Evolutionary conservation across 2,797 vertebrate species (phyloP).

Genomic region (Rhinophrynus dorsalis): DNA sequence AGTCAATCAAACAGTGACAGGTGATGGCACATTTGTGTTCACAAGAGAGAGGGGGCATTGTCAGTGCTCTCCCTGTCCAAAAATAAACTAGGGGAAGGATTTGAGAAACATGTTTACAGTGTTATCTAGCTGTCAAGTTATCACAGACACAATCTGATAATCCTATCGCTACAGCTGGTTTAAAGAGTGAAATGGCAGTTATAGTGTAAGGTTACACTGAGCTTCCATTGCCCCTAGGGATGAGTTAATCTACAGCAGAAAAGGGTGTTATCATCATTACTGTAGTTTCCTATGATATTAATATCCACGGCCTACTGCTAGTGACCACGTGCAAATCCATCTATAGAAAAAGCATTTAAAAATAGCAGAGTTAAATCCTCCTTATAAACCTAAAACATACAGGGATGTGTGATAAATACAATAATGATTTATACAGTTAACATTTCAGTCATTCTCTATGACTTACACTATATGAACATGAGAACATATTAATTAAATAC

Average conservation of each 20-base stretch:
- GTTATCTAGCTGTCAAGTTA: slow-evolving; percentile 27
- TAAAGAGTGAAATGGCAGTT: neutral
- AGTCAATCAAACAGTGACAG: slow-evolving; percentile 57
- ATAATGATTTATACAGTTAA: too few relatives aligned
- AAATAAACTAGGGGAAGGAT: slow-evolving; percentile 55
- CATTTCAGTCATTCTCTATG: too few relatives aligned
- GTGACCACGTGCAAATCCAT: neutral
- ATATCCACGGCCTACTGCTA: neutral
- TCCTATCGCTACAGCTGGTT: slow-evolving; percentile 1
- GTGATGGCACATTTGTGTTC: slow-evolving; percentile 54
- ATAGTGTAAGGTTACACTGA: neutral
- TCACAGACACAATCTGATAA: slow-evolving; percentile 23
- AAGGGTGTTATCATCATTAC: neutral
- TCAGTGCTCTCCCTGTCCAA: slow-evolving; percentile 54
- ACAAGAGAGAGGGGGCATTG: slow-evolving; percentile 50
- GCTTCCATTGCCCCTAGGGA: neutral
- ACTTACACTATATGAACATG: too few relatives aligned
- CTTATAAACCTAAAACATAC: neutral
- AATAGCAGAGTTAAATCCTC: too few relatives aligned
- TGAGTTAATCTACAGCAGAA: slow-evolving; percentile 1
- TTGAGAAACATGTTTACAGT: neutral
- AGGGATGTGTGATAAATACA: neutral
- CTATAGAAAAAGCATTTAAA: neutral
- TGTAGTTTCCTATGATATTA: neutral
- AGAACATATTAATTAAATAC: too few relatives aligned